Evolutionary conservation across 1,140 invertebrate genomes (phyloP), one percentile per base, ranked within the genome.

Genomic region (Bombyx mandarina): DNA sequence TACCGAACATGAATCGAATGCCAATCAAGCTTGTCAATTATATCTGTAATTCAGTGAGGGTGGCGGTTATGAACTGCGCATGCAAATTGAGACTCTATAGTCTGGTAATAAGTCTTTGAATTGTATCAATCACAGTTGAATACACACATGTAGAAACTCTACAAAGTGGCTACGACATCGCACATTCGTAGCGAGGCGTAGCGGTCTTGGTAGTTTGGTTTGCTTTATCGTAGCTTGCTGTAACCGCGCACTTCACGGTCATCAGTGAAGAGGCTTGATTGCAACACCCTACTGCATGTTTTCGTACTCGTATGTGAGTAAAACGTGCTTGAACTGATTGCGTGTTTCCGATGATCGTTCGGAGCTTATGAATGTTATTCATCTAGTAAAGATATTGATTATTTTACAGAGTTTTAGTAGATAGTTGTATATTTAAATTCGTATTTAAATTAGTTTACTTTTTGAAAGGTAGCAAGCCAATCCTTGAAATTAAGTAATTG

Each of bases 231-330:
- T 58, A 63, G 65, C 58, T 64, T 65, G 63, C 54, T 79, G 77
- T 79, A 77, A 79, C 67, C 67, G 60, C 67, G 60, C 63, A 60
- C 70, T 72, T 79, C 76, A 81, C 62, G 76, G 71, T 58, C 76
- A 73, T 60, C 61, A 58, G 56, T 71, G 73, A 79, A 73, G 70
- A 72, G 67, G 60, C 69, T 72, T 73, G 73, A 77, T 81, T 77
- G 69, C 70, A 72, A 18, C 42, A 35, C 26, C 46, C 43, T 22
- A 42, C 56, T 60, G 52, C 35, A n/a, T 62, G 59, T 51, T 64
- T 57, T 66, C 63, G 59, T 68, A 55, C 43, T n/a, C 18, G 26
- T 12, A 54, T 18, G 12, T 18, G 12, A 18, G 12, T 18, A 18
- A 18, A 18, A 18, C 12, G 12, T 18, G 12, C 12, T 18, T 18